Conservation (phyloP, 2,113 vertebrate genomes). For the Corydoras maculifer region DNA sequence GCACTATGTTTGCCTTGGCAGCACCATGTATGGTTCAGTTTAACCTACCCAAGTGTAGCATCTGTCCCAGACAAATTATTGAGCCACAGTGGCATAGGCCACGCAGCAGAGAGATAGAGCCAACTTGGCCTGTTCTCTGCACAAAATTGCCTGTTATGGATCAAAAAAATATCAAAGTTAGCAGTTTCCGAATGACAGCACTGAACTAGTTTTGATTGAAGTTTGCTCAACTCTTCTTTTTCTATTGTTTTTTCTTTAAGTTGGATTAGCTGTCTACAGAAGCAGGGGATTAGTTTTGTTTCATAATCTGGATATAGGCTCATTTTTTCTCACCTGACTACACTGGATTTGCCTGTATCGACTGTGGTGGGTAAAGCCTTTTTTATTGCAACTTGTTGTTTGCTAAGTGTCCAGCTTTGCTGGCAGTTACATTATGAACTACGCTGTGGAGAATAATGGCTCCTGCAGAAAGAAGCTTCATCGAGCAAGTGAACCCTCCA, state of each 20-base stretch:
- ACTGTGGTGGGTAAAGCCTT: slow-evolving; percentile 12
- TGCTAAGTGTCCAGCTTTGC: slow-evolving; percentile 8
- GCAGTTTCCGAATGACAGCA: neutral
- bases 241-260: slow-evolving; percentile 1
- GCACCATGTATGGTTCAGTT: slow-evolving; percentile 1
- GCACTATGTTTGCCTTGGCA: slow-evolving; percentile 47
- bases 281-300: slow-evolving; percentile 16
- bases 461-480: slow-evolving; percentile 44
- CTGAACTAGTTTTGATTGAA: neutral
- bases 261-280: slow-evolving; percentile 16
- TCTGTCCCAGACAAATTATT: slow-evolving; percentile 1
- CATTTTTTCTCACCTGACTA: neutral
- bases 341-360: slow-evolving; percentile 14
- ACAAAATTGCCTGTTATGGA: neutral
- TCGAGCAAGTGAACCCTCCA: slow-evolving; percentile 59
- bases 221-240: neutral
- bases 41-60: slow-evolving; percentile 17
- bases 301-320: neutral
- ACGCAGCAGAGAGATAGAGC: slow-evolving; percentile 1
- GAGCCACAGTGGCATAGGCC: slow-evolving; percentile 1
- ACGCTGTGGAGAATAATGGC: slow-evolving; percentile 44
- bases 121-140: neutral
- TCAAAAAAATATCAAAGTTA: neutral
- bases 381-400: neutral
- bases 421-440: slow-evolving; percentile 52